Evolutionary conservation across 1,140 invertebrate species (phyloP).

Genomic region (Microplitis mediator): DNA sequence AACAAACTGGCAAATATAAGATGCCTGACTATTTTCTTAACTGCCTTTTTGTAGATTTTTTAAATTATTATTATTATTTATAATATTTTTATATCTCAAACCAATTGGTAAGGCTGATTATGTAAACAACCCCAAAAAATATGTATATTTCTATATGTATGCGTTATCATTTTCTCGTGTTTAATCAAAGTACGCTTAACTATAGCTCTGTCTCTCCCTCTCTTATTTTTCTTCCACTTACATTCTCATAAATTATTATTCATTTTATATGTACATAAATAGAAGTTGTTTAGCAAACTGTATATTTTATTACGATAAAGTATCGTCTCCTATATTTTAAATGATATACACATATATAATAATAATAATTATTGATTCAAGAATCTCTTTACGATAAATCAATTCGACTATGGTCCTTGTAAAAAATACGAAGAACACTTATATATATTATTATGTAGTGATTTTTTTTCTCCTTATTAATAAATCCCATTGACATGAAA

Average conservation of each 20-base stretch:
- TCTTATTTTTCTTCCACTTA: slow-evolving; percentile 33
- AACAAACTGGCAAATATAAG: slow-evolving; percentile 48
- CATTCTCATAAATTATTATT: slow-evolving; percentile 26
- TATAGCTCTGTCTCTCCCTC: slow-evolving; percentile 29
- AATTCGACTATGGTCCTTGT: slow-evolving; percentile 33
- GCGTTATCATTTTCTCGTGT: slow-evolving; percentile 35
- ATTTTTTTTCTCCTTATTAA: neutral
- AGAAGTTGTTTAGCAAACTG: slow-evolving; percentile 59
- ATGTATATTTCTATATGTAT: slow-evolving; percentile 60
- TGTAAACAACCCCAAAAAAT: slow-evolving; percentile 65
- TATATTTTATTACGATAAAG: slow-evolving; percentile 48
- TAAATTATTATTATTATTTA: no score
- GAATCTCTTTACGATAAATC: slow-evolving; percentile 27
- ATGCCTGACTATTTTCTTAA: slow-evolving; percentile 40
- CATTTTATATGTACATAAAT: slow-evolving; percentile 56
- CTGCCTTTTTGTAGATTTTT: slow-evolving; percentile 24
- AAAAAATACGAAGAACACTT: slow-evolving; percentile 41
- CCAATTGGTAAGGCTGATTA: slow-evolving; percentile 60
- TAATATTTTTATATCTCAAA: slow-evolving; percentile 44
- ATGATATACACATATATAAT: slow-evolving; percentile 46
- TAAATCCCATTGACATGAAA: neutral
- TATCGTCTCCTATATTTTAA: slow-evolving; percentile 50
- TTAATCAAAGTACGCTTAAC: neutral
- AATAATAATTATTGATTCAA: slow-evolving; percentile 34
- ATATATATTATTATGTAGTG: neutral